These are phyloP conservation scores for Gisinianus flammeolus DNA, from an alignment of 2,888 invertebrate species.

Conservation along the genomic window DNA sequence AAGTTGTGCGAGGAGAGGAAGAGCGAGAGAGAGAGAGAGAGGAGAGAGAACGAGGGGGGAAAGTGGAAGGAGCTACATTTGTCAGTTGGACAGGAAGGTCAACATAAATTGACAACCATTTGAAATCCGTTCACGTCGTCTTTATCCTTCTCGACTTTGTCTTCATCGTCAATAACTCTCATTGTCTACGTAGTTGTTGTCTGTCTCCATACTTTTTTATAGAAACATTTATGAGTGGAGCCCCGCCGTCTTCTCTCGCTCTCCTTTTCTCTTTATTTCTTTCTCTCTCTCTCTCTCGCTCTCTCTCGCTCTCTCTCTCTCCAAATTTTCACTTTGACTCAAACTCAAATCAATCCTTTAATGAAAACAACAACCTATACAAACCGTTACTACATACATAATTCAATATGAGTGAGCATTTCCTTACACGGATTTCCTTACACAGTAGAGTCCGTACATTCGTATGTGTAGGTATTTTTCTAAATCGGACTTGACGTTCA, in stretches of 20 bases:
- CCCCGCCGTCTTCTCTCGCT: background rate
- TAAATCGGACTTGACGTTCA: too few relatives aligned
- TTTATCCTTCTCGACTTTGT: slow-evolving; percentile 23
- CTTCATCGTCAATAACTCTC: slow-evolving; percentile 3
- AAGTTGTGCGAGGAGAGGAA: background rate
- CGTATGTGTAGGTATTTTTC: too few relatives aligned
- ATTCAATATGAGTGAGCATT: too few relatives aligned
- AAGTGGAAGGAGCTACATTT: slow-evolving; percentile 2
- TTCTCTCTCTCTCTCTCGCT: slow-evolving; percentile 20
- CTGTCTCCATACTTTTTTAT: slow-evolving; percentile 13
- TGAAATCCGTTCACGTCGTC: slow-evolving; percentile 9
- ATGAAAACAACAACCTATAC: too few relatives aligned
- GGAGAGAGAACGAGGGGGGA: background rate
- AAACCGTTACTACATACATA: too few relatives aligned
- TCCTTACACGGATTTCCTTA: too few relatives aligned
- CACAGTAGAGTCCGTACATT: too few relatives aligned
- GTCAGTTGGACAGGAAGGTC: slow-evolving; percentile 25
- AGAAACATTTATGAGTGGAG: background rate
- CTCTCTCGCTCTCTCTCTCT: too few relatives aligned
- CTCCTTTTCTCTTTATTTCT: background rate
- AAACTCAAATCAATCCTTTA: too few relatives aligned
- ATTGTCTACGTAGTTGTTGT: background rate
- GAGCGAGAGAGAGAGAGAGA: background rate
- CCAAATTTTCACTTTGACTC: slow-evolving; percentile 2
- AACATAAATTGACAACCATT: slow-evolving; percentile 32